Evolutionary conservation across 2,113 vertebrate species (phyloP).

Genomic region (Origma solitaria): DNA sequence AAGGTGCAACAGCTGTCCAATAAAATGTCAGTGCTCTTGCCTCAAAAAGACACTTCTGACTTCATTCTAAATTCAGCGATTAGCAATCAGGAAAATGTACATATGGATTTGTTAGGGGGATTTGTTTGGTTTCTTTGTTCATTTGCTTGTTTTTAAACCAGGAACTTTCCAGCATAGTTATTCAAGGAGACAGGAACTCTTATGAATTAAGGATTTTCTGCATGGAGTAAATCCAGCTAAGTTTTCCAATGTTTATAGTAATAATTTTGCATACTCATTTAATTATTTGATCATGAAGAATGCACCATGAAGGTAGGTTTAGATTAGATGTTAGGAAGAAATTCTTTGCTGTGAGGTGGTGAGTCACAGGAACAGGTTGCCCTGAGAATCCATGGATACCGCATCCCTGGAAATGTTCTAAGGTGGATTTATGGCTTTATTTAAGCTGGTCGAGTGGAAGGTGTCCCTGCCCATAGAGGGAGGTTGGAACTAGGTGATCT

Average conservation of each 20-base stretch:
- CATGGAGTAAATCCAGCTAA: neutral
- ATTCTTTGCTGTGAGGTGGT: neutral
- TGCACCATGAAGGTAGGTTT: neutral
- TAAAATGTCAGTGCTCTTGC: neutral
- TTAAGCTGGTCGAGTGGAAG: neutral
- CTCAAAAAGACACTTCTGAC: neutral
- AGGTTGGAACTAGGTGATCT: neutral
- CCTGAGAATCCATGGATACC: neutral
- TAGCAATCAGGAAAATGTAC: neutral
- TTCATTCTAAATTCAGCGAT: neutral
- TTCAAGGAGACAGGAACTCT: neutral
- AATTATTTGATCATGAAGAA: neutral
- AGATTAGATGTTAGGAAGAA: neutral
- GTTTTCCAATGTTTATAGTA: neutral
- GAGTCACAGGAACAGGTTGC: neutral
- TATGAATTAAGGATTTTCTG: neutral
- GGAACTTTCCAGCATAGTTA: neutral
- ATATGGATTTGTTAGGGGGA: fast-evolving
- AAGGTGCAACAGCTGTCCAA: neutral
- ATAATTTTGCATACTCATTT: neutral
- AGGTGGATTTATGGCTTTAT: neutral
- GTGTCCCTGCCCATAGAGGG: neutral
- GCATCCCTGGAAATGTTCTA: neutral
- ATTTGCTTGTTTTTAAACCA: neutral
- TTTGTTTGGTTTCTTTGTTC: neutral